Evolutionary conservation across 2,113 vertebrate species (phyloP).

Genomic region (Turdus rufiventris): DNA sequence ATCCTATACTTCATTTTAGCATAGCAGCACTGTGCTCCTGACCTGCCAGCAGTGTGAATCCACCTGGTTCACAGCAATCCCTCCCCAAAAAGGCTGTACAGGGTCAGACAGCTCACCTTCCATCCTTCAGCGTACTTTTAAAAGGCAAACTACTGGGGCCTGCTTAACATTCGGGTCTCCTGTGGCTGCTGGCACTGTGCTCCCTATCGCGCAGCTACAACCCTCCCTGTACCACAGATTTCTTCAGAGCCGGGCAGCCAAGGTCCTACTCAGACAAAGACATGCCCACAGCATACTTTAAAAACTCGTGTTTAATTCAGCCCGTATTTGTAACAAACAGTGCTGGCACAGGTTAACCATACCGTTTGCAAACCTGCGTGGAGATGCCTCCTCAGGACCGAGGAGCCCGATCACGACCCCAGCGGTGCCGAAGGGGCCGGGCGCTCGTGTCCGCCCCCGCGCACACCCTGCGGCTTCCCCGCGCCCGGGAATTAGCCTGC

Average conservation of each 20-base stretch:
- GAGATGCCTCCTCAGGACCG: accelerated
- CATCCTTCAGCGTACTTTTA: not conserved
- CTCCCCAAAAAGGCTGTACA: accelerated
- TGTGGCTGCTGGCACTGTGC: not conserved
- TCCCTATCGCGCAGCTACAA: accelerated
- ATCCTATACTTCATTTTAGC: not conserved
- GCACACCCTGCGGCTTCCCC: not conserved
- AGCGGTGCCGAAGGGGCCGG: not conserved
- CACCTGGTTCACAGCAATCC: not conserved
- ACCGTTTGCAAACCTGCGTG: accelerated
- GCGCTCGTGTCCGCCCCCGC: not conserved
- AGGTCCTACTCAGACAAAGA: no score
- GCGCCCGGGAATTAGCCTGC: not conserved
- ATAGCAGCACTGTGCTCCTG: not conserved
- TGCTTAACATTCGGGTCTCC: not conserved
- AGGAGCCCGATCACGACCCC: not conserved
- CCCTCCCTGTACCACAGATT: not conserved
- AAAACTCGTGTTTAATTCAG: not conserved
- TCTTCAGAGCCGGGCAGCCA: not conserved
- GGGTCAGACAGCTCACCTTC: not conserved
- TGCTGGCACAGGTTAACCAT: accelerated
- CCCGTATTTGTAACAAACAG: accelerated
- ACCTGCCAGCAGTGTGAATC: not conserved
- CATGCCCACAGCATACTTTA: not conserved
- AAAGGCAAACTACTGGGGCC: not conserved